Evolutionary conservation across 2,797 vertebrate genomes (phyloP), one percentile per base, ranked within the genome.

Genomic region (Cottoperca gobio): DNA sequence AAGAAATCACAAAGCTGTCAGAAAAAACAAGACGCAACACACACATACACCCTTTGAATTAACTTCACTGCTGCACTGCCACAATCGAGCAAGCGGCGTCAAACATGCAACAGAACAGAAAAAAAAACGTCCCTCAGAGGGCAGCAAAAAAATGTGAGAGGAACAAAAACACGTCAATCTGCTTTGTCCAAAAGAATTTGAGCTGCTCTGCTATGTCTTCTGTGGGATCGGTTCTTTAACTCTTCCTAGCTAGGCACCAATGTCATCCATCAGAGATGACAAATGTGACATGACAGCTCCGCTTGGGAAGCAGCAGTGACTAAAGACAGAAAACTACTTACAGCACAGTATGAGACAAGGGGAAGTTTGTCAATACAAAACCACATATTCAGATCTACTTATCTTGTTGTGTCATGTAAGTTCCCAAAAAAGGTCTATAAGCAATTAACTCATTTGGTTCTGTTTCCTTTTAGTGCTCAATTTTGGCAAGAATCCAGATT

Each of bases 131-230:
- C 78, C 83, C 82, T 89, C 83, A 82, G 76, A 89, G 88, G 85
- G 78, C 76, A 46, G 72, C 64, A 49, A 78, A 81, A 76, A 79
- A 89, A 33, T 91, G 84, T 68, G 75, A 5, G 48, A 72, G 78
- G 83, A 91, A 92, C 86, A 92, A 92, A 92, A 92, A 91, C 86
- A 89, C 73, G 85, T 86, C 91, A 92, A 88, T 92, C 91, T 84
- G 78, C 84, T 81, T 78, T 39, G 82, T 91, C 91, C 86, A 85
- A 88, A 89, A 69, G 78, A 84, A 81, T 85, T 40, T 76, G 85
- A 89, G 91, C 82, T 21, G 71, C 89, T 79, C 68, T 28, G 63
- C 70, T 10, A 74, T 68, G 78, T 84, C 81, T 86, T 84, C 81
- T 59, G 82, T 45, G 80, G 73, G 79, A 82, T 77, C 58, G 55